These are phyloP conservation scores for Labeo catla DNA, from an alignment of 2,113 vertebrate genomes.

Conservation along the genomic window DNA sequence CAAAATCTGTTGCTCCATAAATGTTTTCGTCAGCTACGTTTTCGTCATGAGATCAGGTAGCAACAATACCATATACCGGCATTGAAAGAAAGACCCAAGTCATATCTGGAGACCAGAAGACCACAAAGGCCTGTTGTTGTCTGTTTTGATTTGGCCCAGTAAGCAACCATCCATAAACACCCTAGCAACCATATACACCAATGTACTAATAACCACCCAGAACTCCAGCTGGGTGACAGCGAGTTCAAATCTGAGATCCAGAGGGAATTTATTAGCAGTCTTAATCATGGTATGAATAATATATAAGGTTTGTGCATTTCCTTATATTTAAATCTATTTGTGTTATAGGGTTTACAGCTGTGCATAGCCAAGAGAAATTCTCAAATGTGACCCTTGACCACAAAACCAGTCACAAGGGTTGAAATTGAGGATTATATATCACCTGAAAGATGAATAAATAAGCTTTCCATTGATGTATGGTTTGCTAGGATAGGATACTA, in stretches of 20 bases:
- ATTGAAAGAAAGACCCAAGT: neutral
- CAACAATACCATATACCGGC: neutral
- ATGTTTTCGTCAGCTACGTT: no score
- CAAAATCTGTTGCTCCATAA: no score
- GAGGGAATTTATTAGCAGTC: conserved; percentile 40
- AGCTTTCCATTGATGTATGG: no score
- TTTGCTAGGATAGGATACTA: no score
- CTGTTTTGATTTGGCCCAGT: neutral
- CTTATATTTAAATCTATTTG: conserved; percentile 8
- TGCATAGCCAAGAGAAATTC: neutral
- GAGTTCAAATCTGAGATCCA: conserved; percentile 27
- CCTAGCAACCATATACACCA: neutral
- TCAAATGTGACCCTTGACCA: no score
- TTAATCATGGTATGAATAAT: conserved; percentile 50
- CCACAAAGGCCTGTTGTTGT: neutral
- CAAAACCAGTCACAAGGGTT: no score
- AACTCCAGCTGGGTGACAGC: neutral
- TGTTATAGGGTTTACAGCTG: neutral
- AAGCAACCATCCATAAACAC: neutral
- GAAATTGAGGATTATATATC: no score
- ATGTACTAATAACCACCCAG: neutral
- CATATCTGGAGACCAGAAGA: neutral
- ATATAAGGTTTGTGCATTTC: conserved; percentile 35
- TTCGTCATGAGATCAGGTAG: no score
- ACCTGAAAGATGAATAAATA: no score